Conservation (phyloP, 2,797 vertebrate genomes). For the Nannoperca australis region DNA sequence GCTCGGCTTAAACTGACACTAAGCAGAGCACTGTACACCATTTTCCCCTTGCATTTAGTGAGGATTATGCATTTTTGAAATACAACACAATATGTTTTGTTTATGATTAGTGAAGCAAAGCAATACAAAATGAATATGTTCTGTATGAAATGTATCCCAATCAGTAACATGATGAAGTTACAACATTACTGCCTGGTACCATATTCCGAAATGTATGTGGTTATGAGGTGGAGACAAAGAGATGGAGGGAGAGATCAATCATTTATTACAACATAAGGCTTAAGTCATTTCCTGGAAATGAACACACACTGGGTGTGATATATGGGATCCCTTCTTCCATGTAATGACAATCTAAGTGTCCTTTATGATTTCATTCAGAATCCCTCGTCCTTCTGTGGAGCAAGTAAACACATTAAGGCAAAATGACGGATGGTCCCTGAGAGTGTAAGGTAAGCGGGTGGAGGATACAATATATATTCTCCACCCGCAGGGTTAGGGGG, state of each 20-base stretch:
- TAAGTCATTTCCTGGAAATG: slow-evolving; percentile 77
- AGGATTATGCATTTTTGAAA: slow-evolving; percentile 60
- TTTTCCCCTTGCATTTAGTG: slow-evolving; percentile 45
- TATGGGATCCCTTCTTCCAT: slow-evolving; percentile 76
- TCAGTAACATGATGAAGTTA: slow-evolving; percentile 56
- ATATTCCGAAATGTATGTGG: slow-evolving; percentile 38
- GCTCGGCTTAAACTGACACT: slow-evolving; percentile 72
- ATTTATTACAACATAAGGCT: slow-evolving; percentile 74
- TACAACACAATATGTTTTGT: slow-evolving; percentile 57
- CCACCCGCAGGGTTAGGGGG: slow-evolving; percentile 36
- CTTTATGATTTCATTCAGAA: slow-evolving; percentile 83
- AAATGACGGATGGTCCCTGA: slow-evolving; percentile 74
- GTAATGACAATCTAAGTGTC: slow-evolving; percentile 82
- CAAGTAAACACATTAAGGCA: slow-evolving; percentile 78
- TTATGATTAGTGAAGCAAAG: slow-evolving; percentile 58
- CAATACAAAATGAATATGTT: slow-evolving; percentile 42
- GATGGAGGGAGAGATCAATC: slow-evolving; percentile 63
- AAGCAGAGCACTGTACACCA: slow-evolving; percentile 54
- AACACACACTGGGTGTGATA: slow-evolving; percentile 76
- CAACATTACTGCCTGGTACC: slow-evolving; percentile 42
- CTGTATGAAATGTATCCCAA: slow-evolving; percentile 52
- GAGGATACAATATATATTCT: slow-evolving; percentile 64
- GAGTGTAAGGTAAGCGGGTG: slow-evolving; percentile 58
- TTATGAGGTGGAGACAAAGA: slow-evolving; percentile 67
- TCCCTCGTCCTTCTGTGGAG: slow-evolving; percentile 73